A percentile compares a stretch with the other conserved stretches of the same genome.
phyloP scores from a whole-genome alignment of 2,113 vertebrate genomes.

The Gobiocypris rarus region DNA sequence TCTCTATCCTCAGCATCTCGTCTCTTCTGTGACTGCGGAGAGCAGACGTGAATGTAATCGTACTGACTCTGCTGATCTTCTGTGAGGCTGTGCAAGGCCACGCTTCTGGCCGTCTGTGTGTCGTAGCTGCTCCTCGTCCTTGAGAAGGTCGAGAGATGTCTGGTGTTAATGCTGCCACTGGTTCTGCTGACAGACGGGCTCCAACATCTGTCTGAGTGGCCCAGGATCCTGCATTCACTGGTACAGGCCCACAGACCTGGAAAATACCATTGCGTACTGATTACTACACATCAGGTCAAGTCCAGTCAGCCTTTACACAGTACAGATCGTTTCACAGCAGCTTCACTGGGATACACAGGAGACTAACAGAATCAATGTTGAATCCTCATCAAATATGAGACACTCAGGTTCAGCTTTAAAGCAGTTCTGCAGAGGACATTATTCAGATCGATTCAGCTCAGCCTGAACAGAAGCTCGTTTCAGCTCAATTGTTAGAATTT shows the following conservation, averaged over 20 bases:
- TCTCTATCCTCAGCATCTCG: slow-evolving; percentile 82
- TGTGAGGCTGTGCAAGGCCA: slow-evolving; percentile 90
- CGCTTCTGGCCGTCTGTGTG: slow-evolving; percentile 86
- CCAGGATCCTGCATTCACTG: slow-evolving; percentile 93
- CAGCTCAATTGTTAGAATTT: too few species aligned
- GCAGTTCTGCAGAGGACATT: too few species aligned
- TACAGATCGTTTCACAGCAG: too few species aligned
- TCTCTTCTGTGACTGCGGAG: slow-evolving; percentile 85
- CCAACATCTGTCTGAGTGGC: slow-evolving; percentile 97
- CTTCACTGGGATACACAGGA: too few species aligned
- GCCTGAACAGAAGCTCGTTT: too few species aligned
- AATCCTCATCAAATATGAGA: too few species aligned
- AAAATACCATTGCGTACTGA: background rate
- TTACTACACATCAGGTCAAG: background rate
- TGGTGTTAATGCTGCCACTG: slow-evolving; percentile 76
- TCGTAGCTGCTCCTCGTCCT: slow-evolving; percentile 85
- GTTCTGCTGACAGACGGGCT: slow-evolving; percentile 87
- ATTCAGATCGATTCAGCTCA: too few species aligned
- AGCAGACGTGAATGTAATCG: slow-evolving; percentile 88
- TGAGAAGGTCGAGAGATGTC: slow-evolving; percentile 86
- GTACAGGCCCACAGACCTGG: slow-evolving; percentile 96
- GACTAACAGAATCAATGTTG: too few species aligned
- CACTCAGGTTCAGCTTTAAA: too few species aligned
- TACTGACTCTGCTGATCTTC: slow-evolving; percentile 92
- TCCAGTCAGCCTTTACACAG: too few species aligned